Base-by-base conservation (phyloP, 30 jellyfish, hydroid and myxozoan genomes). In the Cassiopea andromeda region DNA sequence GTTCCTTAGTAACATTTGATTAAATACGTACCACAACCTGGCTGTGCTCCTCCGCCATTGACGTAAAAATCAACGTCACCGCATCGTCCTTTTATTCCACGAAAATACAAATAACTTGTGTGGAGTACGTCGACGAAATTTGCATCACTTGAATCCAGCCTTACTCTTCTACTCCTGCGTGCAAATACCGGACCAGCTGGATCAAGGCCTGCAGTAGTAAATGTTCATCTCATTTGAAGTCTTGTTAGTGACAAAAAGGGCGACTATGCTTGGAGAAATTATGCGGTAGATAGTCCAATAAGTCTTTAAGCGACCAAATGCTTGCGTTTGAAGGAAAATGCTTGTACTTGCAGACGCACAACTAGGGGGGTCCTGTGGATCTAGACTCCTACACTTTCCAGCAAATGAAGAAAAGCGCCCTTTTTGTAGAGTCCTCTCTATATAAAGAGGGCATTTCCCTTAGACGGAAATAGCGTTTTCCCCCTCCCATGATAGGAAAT, bases 141-240 rank as follows among this genome's bases (percentile, higher is more conserved):
- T 60, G 98, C 98, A 78, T 93, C 98, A 47, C 91, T 60, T 7
- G 97, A 89, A 60, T 93, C 98, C 0, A 93, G 92, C 44, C 98
- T 93, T 47, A 70, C 90, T 57, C 73, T 84, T n/a, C 59, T 77
- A 61, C 85, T 94, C 71, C 88, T 67, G 67, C 73, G 60, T 14
- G 92, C 93, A 80, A 58, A 93, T n/a, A 78, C 80, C 0, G 98
- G 98, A 49, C 93, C 93, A 45, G 98, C 98, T n/a, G 98, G 98
- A 58, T 93, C 98, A 43, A 93, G 98, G 44, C 90, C 98, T 93
- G 85, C 13, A 57, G 72, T 15, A 17, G 43, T 2, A 64, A 64
- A 64, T 13, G 43, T 64, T 64, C 73, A 16, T 9, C 27, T 64
- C 15, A 54, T 6, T 54, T 54, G 7, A 6, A 54, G 64, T 10